phyloP scores from a whole-genome alignment of 2,888 invertebrate genomes.

The Polydrusus pterygomalis region DNA sequence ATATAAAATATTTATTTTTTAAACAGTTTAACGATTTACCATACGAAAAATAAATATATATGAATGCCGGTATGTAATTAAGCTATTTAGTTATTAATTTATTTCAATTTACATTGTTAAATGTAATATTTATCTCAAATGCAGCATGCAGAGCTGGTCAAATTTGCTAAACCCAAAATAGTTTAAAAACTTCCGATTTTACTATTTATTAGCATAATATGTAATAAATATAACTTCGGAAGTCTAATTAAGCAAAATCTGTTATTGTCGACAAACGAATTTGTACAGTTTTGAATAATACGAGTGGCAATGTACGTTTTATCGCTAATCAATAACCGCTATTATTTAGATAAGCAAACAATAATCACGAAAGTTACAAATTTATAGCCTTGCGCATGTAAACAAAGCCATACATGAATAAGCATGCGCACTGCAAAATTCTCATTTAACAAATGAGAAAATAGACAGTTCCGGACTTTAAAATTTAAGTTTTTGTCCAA shows the following conservation, averaged over 20 bases:
- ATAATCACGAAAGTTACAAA: no score
- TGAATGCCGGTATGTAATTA: constrained; percentile 13
- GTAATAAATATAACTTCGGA: neutral
- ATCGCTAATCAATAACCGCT: no score
- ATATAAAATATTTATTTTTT: neutral
- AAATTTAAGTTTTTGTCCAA: no score
- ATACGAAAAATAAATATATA: neutral
- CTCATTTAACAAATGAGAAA: no score
- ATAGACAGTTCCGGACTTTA: no score
- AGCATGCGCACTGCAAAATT: no score
- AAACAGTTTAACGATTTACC: neutral
- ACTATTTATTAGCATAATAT: constrained; percentile 1
- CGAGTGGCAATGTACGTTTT: no score
- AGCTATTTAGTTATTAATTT: neutral
- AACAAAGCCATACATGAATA: no score
- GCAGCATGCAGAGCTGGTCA: neutral
- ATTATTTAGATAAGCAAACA: no score
- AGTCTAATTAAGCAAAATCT: neutral
- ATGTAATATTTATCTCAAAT: constrained; percentile 13
- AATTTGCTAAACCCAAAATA: constrained; percentile 17
- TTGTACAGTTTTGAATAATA: no score
- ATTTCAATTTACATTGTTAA: constrained; percentile 21
- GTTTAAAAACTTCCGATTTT: constrained; percentile 14
- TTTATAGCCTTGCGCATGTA: no score
- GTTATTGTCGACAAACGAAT: neutral